Base-by-base conservation (phyloP, 2,888 invertebrate genomes). In the Kryphioiulus occultus region DNA sequence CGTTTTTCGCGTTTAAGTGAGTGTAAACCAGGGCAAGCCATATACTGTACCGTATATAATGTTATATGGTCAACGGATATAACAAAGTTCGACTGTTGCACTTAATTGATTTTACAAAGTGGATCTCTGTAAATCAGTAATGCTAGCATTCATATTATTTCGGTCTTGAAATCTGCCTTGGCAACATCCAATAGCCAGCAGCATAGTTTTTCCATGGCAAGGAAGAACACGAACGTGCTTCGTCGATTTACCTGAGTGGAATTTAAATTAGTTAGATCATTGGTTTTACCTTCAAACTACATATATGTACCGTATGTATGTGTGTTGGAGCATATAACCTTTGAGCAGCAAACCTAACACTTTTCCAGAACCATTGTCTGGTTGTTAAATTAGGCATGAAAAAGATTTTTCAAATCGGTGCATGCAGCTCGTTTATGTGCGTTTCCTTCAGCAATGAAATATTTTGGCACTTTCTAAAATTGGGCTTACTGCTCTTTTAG, bases 381-480 rank as follows among this genome's bases (percentile, higher is more conserved):
- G 30, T 78, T 78, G 78, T 78, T 78, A 78, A 78, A 78, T 78
- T 78, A 78, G 78, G 78, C 78, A 30, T 78, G 78, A 78, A 30
- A 78, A 78, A 78, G 78, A 78, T 78, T 78, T 78, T 30, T 78
- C 78, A 78, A 78, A 26, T 78, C 78, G 78, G 26, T 30, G 78
- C 78, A 30, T 30, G 78, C 78, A 15, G 78, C 78, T 26, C 78
- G 78, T 78, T 78, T 30, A 78, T 78, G 78, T 78, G 78, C 30
- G 12, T 78, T 78, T 30, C 78, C 1, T 78, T 10, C 78, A 30
- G 78, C 78, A 17, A 9, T 78, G 30, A 78, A 78, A 78, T 78
- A 78, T 78, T 78, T 30, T 78, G 78, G 78, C 78, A 78, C 78
- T 78, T 78, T 78, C 78, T 78, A 78, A 78, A 68, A 68, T 68